Base-by-base conservation (phyloP, 2,113 vertebrate genomes). In the Fulica atra region DNA sequence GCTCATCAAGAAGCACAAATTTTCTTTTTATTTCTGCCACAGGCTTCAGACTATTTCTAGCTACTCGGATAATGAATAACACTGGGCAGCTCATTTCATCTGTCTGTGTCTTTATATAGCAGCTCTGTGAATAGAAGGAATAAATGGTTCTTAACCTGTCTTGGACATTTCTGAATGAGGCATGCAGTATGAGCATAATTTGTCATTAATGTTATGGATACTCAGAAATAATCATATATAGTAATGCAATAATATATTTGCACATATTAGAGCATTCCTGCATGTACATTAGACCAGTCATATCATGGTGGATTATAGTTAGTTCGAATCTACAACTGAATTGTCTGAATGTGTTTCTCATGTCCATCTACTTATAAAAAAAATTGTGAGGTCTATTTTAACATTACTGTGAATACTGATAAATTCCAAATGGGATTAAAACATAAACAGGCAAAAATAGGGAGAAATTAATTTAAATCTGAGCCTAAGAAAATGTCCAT, bases 21-120 rank as follows among this genome's bases (percentile, higher is more conserved):
- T 84, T 73, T 68, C 61, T 65, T 88, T 81, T 81, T 77, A 79
- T 65, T 95, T 87, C 84, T 92, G n/a, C 91, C 78, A 89, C 46
- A 59, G 89, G 42, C 88, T 70, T 89, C 86, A 63, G 66, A 82
- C 71, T 97, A 84, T 95, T 91, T 95, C 72, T 78, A 21, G 83
- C 60, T 86, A 46, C 69, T 84, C 35, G 74, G 42, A 73, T 81
- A 86, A 90, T 88, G 90, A 93, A 42, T 92, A 93, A 80, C 81
- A 60, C 35, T 64, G 79, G 79, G 68, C 90, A 94, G 56, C 44
- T 93, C 42, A 0, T 92, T 96, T 97, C 71, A 78, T 92, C 90
- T 82, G 26, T 85, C 89, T 86, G 46, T 70, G 56, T 77, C 85
- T 90, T 81, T 82, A 53, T 88, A 64, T 73, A 80, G 79, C 46